Percentiles rank a stretch among this genome's conserved stretches.
phyloP scores from a whole-genome alignment of 1,140 invertebrate genomes.

The Oryctes rhinoceros region DNA sequence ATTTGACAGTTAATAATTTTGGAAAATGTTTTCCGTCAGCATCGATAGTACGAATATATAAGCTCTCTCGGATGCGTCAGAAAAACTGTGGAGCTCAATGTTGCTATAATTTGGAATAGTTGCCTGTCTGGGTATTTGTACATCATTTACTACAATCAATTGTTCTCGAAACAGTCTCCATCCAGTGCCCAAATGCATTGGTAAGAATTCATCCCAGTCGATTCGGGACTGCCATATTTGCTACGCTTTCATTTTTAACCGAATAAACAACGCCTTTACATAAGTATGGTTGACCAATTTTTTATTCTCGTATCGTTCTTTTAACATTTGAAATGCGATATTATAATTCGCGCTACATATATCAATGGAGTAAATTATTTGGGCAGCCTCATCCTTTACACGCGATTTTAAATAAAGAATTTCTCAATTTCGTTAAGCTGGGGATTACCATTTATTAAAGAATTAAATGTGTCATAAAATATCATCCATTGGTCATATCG shows the following conservation, averaged over 20 bases:
- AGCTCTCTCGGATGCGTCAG: constrained; percentile 54
- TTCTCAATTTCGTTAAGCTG: constrained; percentile 48
- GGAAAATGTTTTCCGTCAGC: constrained; percentile 40
- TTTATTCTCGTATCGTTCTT: constrained; percentile 53
- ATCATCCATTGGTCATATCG: constrained; percentile 13
- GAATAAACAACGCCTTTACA: constrained; percentile 49
- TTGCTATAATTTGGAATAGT: not conserved
- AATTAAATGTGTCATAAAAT: constrained; percentile 43
- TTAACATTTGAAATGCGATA: constrained; percentile 52
- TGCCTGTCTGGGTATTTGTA: constrained; percentile 11
- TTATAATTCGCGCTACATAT: constrained; percentile 48
- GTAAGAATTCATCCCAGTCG: constrained; percentile 39
- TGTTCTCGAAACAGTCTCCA: constrained; percentile 25
- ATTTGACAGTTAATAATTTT: constrained; percentile 48
- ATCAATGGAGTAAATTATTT: constrained; percentile 49
- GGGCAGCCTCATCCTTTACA: constrained; percentile 49
- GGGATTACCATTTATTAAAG: constrained; percentile 41
- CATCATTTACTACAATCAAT: constrained; percentile 7
- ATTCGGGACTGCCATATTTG: constrained; percentile 10
- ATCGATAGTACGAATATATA: constrained; percentile 53
- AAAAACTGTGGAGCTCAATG: constrained; percentile 55
- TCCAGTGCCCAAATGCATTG: constrained; percentile 1
- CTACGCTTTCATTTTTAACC: constrained; percentile 46
- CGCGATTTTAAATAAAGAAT: constrained; percentile 51
- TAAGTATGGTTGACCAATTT: constrained; percentile 51